Conservation (phyloP, 2,797 vertebrate genomes). For the Etheostoma nigrum region DNA sequence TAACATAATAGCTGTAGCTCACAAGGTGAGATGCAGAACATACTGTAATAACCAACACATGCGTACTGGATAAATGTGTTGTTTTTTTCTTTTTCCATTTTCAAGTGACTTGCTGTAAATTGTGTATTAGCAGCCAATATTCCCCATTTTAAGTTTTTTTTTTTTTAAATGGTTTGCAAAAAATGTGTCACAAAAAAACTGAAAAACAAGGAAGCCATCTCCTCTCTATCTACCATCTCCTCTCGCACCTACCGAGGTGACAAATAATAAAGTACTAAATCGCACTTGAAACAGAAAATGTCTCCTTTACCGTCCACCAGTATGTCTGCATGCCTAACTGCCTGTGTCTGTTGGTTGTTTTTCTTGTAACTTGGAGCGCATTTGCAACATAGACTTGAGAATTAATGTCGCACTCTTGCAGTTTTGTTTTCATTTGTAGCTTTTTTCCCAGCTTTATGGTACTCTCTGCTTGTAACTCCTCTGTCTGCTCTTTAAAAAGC, state of each 20-base stretch:
- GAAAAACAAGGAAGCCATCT: background rate
- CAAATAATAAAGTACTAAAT: constrained; percentile 21
- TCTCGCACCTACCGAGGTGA: constrained; percentile 29
- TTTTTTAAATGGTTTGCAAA: constrained; percentile 20
- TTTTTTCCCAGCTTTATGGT: constrained; percentile 53
- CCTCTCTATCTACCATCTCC: too few relatives aligned
- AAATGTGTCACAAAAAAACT: constrained; percentile 1
- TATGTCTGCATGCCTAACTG: constrained; percentile 85
- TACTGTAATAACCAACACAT: background rate
- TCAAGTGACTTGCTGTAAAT: constrained; percentile 55
- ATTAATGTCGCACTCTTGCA: constrained; percentile 70
- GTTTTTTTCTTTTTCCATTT: constrained; percentile 43
- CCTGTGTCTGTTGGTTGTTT: constrained; percentile 79
- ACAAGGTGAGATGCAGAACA: background rate
- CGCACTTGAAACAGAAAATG: constrained; percentile 64
- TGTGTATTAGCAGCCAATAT: constrained; percentile 30
- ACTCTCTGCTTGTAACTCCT: constrained; percentile 71
- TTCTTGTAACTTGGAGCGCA: constrained; percentile 70
- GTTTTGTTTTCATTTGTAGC: constrained; percentile 70
- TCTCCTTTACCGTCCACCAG: constrained; percentile 68
- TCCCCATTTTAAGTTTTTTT: constrained; percentile 11
- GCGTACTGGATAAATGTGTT: background rate
- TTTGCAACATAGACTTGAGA: constrained; percentile 73
- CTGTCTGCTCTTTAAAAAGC: constrained; percentile 48
- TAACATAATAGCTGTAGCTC: background rate